Evolutionary conservation across 2,113 vertebrate genomes (phyloP).

Genomic region (Atrichornis clamosus): DNA sequence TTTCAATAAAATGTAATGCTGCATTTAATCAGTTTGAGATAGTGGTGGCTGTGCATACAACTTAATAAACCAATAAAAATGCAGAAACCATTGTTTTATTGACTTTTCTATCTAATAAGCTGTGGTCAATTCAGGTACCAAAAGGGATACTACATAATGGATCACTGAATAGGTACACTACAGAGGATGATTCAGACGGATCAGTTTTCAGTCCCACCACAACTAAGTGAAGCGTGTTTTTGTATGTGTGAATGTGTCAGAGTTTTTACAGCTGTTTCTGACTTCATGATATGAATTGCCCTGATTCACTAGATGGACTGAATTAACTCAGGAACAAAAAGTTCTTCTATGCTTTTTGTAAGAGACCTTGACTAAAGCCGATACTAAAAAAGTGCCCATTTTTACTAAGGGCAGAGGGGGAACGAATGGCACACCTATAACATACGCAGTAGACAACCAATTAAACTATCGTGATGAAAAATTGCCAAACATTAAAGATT

Average conservation of each 20-base stretch:
- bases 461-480: slow-evolving; percentile 39
- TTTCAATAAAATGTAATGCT: slow-evolving; percentile 24
- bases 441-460: not conserved
- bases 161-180: slow-evolving; percentile 24
- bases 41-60: not conserved
- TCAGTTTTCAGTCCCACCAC: not conserved
- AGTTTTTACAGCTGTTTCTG: not conserved
- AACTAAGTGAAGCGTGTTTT: not conserved
- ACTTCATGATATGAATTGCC: not conserved
- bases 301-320: not conserved
- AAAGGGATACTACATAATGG: slow-evolving; percentile 68
- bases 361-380: not conserved
- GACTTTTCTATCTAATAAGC: slow-evolving; percentile 5
- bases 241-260: not conserved
- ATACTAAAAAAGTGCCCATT: not conserved
- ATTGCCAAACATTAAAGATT: slow-evolving; percentile 20
- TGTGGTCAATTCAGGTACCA: slow-evolving; percentile 34
- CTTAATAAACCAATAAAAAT: slow-evolving; percentile 15
- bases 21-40: slow-evolving; percentile 48
- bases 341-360: not conserved
- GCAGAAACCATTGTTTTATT: slow-evolving; percentile 15
- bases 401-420: not conserved
- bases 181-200: slow-evolving; percentile 27
- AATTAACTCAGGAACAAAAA: not conserved
- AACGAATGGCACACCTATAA: not conserved